A percentile compares a stretch with the other conserved stretches of the same genome.
Conservation (phyloP, 2,797 vertebrate species). For the Anguilla obscura region DNA sequence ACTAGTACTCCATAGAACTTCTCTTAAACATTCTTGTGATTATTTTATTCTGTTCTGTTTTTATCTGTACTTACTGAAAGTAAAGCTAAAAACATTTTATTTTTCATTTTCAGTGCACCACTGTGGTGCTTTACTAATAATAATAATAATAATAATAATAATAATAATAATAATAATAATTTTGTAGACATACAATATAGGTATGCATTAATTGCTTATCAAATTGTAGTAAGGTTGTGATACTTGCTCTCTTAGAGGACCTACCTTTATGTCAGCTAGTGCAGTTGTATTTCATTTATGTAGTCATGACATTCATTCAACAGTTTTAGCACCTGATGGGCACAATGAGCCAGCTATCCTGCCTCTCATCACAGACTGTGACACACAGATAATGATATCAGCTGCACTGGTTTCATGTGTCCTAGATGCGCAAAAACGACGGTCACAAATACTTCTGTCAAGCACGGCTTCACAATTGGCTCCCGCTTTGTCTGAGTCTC, state of each 20-base stretch:
- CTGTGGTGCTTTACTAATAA: too few species aligned
- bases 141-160: too few species aligned
- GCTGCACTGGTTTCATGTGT: not conserved
- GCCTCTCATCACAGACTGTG: not conserved
- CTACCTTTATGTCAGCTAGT: not conserved
- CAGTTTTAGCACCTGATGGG: not conserved
- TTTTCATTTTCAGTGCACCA: not conserved
- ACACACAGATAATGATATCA: not conserved
- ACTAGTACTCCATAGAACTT: not conserved
- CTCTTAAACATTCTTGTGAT: not conserved
- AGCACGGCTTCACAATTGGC: not conserved
- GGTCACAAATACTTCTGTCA: not conserved
- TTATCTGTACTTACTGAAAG: not conserved
- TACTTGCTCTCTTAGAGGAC: not conserved
- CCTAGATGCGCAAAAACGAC: not conserved
- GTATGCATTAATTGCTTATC: not conserved
- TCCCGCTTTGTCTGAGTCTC: not conserved
- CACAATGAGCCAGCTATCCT: too few species aligned
- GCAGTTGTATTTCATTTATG: conserved; percentile 4
- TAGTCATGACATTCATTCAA: not conserved
- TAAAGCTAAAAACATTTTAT: not conserved
- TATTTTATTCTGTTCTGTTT: not conserved
- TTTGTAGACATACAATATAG: not conserved
- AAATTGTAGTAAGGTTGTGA: too few species aligned
- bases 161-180: not conserved